These are phyloP conservation scores for Dolichallabes microphthalmus DNA, from an alignment of 2,113 vertebrate genomes.

Conservation along the genomic window DNA sequence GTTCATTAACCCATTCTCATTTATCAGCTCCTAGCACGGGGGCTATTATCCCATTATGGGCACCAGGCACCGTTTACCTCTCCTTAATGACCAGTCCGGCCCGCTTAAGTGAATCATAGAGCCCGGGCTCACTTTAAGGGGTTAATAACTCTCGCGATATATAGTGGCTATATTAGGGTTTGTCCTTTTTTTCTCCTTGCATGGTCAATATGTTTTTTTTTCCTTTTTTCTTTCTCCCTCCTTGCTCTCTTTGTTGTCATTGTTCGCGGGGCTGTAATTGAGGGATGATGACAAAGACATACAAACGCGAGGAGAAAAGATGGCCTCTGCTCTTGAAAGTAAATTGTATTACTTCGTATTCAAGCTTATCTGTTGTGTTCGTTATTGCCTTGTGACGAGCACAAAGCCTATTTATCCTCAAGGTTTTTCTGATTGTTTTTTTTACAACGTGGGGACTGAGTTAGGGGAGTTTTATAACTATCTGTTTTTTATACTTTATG, in stretches of 20 bases:
- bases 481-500: neutral
- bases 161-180: slow-evolving; percentile 31
- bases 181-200: slow-evolving; percentile 1
- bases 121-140: neutral
- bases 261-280: slow-evolving; percentile 49
- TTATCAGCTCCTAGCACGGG: slow-evolving; percentile 23
- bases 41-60: slow-evolving; percentile 30
- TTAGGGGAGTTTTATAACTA: neutral
- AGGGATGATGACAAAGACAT: slow-evolving; percentile 57
- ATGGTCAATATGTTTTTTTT: neutral
- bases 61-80: slow-evolving; percentile 22
- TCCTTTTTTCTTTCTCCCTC: neutral
- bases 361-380: slow-evolving; percentile 54
- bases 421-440: slow-evolving; percentile 32
- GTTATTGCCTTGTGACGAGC: slow-evolving; percentile 53
- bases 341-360: slow-evolving; percentile 55
- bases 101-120: slow-evolving; percentile 26
- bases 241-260: slow-evolving; percentile 24
- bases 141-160: slow-evolving; percentile 27
- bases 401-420: slow-evolving; percentile 47
- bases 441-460: neutral
- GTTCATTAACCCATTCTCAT: slow-evolving; percentile 34
- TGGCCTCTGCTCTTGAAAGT: slow-evolving; percentile 54
- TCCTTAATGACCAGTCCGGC: slow-evolving; percentile 13
- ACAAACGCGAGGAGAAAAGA: slow-evolving; percentile 51